Base-by-base conservation (phyloP, 2,113 vertebrate genomes). In the Amia ocellicauda region DNA sequence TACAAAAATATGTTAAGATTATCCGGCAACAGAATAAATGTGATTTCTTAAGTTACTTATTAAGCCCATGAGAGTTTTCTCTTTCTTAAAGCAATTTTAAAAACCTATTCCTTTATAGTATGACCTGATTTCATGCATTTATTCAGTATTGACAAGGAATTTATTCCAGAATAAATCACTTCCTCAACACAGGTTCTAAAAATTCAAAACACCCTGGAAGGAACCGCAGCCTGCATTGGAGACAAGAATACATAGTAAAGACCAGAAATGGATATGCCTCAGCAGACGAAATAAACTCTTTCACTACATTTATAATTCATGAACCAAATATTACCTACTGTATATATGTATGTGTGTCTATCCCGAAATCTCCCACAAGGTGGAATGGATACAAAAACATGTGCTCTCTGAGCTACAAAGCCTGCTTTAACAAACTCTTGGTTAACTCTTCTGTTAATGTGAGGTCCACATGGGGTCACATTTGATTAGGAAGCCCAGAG, bases 401-500 rank as follows among this genome's bases (percentile, higher is more conserved):
- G 85, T 85, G 83, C 79, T 27, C 77, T 75, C 76, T 85, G 84
- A 71, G 64, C 72, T 77, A 89, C 87, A 90, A 88, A 89, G 86
- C 83, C 78, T 77, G 79, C 80, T 79, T 80, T 78, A 77, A 62
- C 58, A 68, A 84, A 81, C 79, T 81, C 80, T 74, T 79, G 79
- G 74, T 74, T 80, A 80, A 81, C 84, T 85, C 80, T 78, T 83
- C 81, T 79, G 86, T 83, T 87, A 82, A 84, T 80, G 80, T 78
- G 75, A 66, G 78, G 86, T 86, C 88, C 87, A 88, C 86, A 86
- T 83, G 87, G 86, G 88, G 87, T 87, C 86, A 83, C 58, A 73
- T 78, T 85, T 63, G 78, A 89, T 87, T 89, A 80, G 84, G 86
- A 89, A 79, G 79, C 89, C 88, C 90, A 75, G 77, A 86, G 85